Base-by-base conservation (phyloP, 2,797 vertebrate genomes). In the Benthosema pterotum region DNA sequence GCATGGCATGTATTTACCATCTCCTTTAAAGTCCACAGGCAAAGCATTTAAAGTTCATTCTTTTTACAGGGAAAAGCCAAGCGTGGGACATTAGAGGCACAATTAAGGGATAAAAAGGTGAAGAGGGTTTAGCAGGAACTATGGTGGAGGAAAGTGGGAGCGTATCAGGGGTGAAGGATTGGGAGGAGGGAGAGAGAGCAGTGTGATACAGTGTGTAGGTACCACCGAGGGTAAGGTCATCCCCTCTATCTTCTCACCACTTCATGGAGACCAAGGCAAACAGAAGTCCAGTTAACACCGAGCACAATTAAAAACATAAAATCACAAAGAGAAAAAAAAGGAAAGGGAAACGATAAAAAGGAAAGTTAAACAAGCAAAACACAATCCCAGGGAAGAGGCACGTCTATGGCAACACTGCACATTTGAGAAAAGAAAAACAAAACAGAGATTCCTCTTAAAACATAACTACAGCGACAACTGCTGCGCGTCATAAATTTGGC, bases 291-390 rank as follows among this genome's bases (percentile, higher is more conserved):
- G 54, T 38, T 14, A 53, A 38, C 51, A n/a, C 22, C 52, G 15
- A 14, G 19, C 75, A 67, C 65, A 82, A 74, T 85, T 82, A 87
- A 89, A 90, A 88, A 77, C 65, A 67, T 49, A 66, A 76, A 75
- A 80, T 65, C 76, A 53, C 43, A 76, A 42, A 77, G 25, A 38
- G 7, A 9, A 54, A 62, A 11, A 9, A 54, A 62, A 63, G 69
- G 77, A 71, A 16, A 59, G 0, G 50, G 57, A 54, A 4, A 48
- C 9, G 67, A 71, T 55, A 32, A 66, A 46, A 16, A 11, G 9
- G 9, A 42, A 74, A 69, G 69, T 45, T 50, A 73, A 67, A 52
- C 50, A 32, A 42, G 43, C 63, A 53, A 71, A 71, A 46, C 62
- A 63, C 57, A 47, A 67, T 73, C 70, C 51, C 57, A 43, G 38